Evolutionary conservation across 2,113 vertebrate species (phyloP).

Genomic region (Galeopterus variegatus): DNA sequence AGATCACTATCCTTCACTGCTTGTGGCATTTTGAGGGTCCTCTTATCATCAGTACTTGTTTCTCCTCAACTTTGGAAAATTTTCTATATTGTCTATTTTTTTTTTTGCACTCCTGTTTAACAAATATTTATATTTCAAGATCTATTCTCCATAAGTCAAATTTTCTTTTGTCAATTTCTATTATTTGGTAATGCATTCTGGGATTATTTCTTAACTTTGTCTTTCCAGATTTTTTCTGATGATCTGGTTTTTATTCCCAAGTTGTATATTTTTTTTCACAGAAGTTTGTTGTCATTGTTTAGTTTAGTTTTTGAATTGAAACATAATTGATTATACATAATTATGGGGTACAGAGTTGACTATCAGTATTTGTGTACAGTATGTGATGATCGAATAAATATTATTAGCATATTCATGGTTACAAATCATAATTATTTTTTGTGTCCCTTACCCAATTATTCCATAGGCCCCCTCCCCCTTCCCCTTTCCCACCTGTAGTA

Average conservation of each 20-base stretch:
- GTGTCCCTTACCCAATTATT: too few species aligned
- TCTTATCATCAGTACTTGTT: background rate
- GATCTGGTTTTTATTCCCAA: background rate
- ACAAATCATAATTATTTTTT: too few species aligned
- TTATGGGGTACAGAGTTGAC: too few species aligned
- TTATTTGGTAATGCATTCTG: background rate
- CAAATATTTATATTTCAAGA: background rate
- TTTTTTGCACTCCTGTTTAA: background rate
- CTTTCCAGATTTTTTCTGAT: background rate
- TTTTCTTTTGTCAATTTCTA: background rate
- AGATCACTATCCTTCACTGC: background rate
- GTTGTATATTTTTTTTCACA: background rate
- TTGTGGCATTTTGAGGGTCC: background rate
- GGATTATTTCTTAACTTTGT: background rate
- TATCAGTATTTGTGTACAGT: too few species aligned
- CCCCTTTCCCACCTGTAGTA: too few species aligned
- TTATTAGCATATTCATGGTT: too few species aligned
- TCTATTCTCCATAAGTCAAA: background rate
- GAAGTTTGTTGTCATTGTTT: background rate
- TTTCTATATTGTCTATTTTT: background rate
- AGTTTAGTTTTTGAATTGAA: too few species aligned
- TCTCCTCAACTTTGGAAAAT: background rate
- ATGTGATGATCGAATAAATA: too few species aligned
- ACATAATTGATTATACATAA: too few species aligned
- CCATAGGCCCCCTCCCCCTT: too few species aligned